phyloP scores from a whole-genome alignment of 2,888 invertebrate species.

The Taphrorychus bicolor region DNA sequence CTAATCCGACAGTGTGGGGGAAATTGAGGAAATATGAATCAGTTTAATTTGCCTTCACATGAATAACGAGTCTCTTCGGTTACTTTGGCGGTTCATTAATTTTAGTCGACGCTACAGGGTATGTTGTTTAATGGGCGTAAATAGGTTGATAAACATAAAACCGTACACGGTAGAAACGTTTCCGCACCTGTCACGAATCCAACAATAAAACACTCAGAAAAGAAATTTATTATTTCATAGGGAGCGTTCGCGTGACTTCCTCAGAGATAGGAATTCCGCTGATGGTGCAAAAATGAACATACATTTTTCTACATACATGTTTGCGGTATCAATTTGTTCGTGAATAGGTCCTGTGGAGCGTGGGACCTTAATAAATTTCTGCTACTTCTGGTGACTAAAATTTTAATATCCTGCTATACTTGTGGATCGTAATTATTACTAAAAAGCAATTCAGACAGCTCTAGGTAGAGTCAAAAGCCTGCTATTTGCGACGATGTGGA shows the following conservation, averaged over 20 bases:
- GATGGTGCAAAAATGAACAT: neutral
- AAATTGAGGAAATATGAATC: no score
- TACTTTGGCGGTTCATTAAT: neutral
- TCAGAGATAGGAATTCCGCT: neutral
- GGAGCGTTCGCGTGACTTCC: conserved; percentile 1
- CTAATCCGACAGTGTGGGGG: neutral
- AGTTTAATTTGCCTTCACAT: no score
- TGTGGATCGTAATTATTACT: no score
- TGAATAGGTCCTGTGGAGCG: no score
- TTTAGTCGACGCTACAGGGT: neutral
- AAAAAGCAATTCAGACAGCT: no score
- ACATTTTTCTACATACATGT: neutral
- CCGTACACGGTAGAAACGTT: neutral
- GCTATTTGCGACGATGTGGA: no score
- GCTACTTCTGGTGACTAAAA: no score
- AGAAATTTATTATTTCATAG: conserved; percentile 5
- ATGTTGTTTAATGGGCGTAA: neutral
- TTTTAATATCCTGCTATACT: no score
- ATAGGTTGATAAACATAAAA: conserved; percentile 4
- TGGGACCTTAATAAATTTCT: no score
- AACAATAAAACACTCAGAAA: conserved; percentile 10
- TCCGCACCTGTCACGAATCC: conserved; percentile 2
- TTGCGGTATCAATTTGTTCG: neutral
- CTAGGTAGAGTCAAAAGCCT: no score
- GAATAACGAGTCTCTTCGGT: no score